Evolutionary conservation across 2,113 vertebrate genomes (phyloP), one percentile per base, ranked within the genome.

Genomic region (Pandion haliaetus): DNA sequence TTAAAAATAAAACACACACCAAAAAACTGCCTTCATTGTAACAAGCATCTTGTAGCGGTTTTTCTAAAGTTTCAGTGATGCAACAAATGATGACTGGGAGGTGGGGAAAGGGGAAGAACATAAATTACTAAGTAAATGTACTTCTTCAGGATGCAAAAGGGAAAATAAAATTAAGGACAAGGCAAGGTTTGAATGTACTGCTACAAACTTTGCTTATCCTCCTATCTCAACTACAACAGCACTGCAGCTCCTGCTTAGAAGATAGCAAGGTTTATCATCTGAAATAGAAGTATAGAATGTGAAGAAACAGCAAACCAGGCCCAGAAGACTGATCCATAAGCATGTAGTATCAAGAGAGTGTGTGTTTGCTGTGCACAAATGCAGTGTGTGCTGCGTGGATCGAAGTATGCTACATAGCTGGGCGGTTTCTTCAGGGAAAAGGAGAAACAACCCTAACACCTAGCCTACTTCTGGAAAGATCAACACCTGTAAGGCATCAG

Each of bases 321-420:
- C 44, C 14, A 21, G 59, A 80, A 78, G 59, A 17, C 20, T 45
- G 32, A 42, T 66, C 66, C 57, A 7, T 31, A 15, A 11, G 19
- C 0, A 0, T 44, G 49, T 25, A 28, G 4, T 5, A 5, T 52
- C 6, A 47, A 40, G 31, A 25, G 5, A 12, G 15, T 52, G 34
- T 14, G 11, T 52, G 36, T 82, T 3, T 79, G 17, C 82, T 47
- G 26, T 57, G 47, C 66, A 44, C 52, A 63, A 16, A 52, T 34
- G 47, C 15, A 8, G 20, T 6, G 9, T 31, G 50, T 78, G 74
- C 59, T 92, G 74, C 21, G 3, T 3, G 4, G 69, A 40, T 58
- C 0, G 0, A 45, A 55, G n/a, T 17, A 15, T 29, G n/a, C n/a
- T 49, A 47, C 44, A 59, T 26, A 47, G 74, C 45, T 8, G 6